Base-by-base conservation (phyloP, 2,797 vertebrate genomes). In the Tauraco hartlaubi region DNA sequence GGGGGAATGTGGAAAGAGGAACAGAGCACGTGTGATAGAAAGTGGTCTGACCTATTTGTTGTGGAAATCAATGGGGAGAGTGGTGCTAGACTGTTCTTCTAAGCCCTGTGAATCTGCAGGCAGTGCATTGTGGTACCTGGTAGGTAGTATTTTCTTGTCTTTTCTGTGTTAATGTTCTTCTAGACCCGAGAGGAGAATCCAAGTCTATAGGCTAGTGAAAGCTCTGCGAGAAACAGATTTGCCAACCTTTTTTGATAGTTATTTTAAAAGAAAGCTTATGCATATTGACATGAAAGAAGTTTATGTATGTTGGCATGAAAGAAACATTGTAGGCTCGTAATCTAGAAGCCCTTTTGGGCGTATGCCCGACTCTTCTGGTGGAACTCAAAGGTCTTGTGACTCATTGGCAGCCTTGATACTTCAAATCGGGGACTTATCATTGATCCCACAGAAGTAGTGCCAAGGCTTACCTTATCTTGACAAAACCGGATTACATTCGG, bases 381-480 rank as follows among this genome's bases (percentile, higher is more conserved):
- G 55, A 82, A 76, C 55, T 88, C 51, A 92, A 76, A 85, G 23
- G 41, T 84, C 55, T 73, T 87, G 59, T 95, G 85, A 92, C 83
- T 96, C 92, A 81, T 11, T 88, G 85, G 83, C 83, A 88, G 67
- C 22, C 39, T 92, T 76, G 94, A 81, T 89, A 79, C 33, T 79
- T 55, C 31, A 72, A 82, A 85, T 73, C 13, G 1, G 80, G 76
- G 37, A 25, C 11, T 95, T 96, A 88, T 78, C 85, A 29, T 2
- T 46, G 55, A 69, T 85, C 48, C 71, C 37, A 96, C 77, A 90
- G 93, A 96, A 94, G 93, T 4, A 63, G 59, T 87, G 95, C 95
- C 93, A 96, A 88, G 41, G 35, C 9, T 92, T 92, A 76, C 58
- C 54, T 88, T 96, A 95, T 97, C 95, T 94, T 86, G 90, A 92